Percentiles rank a stretch among this genome's conserved stretches.
Evolutionary conservation across 2,113 vertebrate species (phyloP).

Genomic region (Sigmodon hispidus): DNA sequence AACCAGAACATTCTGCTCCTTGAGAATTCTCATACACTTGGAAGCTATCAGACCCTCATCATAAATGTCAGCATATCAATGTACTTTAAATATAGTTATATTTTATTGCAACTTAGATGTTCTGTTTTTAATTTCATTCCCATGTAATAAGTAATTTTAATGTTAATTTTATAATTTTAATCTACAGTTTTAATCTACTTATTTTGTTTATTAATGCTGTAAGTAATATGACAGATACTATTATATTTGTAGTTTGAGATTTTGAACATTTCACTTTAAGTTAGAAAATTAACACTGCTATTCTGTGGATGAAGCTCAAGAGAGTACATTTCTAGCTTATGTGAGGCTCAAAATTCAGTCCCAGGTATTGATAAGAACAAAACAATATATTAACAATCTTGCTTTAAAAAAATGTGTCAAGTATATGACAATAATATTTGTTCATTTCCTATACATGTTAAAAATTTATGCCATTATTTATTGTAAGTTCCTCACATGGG

Average conservation of each 20-base stretch:
- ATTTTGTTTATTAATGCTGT: not conserved
- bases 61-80: not conserved
- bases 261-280: conserved; percentile 41
- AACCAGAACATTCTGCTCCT: conserved; percentile 25
- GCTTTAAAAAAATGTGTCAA: not conserved
- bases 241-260: conserved; percentile 22
- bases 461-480: not conserved
- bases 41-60: not conserved
- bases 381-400: not conserved
- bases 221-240: not conserved
- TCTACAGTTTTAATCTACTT: conserved; percentile 24
- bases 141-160: not conserved
- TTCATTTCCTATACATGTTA: not conserved
- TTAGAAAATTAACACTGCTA: not conserved
- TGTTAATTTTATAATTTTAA: conserved; percentile 32
- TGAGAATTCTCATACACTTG: conserved; percentile 14
- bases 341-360: not conserved
- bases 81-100: not conserved
- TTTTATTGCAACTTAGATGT: not conserved
- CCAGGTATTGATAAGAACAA: not conserved
- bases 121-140: not conserved
- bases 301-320: not conserved
- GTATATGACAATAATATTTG: not conserved
- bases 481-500: not conserved
- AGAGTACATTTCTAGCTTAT: not conserved